These are phyloP conservation scores for Patella ulyssiponensis DNA, from an alignment of 2,888 invertebrate genomes.

Conservation along the genomic window DNA sequence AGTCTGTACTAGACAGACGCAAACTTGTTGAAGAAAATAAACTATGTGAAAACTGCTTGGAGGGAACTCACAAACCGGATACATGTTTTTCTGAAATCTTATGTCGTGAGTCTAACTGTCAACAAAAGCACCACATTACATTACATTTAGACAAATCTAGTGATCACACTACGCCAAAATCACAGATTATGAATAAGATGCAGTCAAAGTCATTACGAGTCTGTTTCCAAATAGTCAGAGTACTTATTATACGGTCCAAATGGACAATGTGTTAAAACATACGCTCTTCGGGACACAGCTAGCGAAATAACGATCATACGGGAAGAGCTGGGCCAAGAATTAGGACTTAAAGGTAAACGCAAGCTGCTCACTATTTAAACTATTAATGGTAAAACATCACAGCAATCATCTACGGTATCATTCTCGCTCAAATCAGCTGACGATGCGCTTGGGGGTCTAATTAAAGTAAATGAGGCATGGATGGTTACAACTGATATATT, in stretches of 20 bases:
- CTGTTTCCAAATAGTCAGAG: too few species aligned
- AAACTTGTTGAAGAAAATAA: neutral
- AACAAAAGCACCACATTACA: too few species aligned
- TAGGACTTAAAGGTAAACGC: neutral
- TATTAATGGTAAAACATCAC: neutral
- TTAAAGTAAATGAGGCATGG: constrained; percentile 11
- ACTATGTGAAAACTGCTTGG: neutral
- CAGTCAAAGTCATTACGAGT: too few species aligned
- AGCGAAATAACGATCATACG: neutral
- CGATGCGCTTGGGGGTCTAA: neutral
- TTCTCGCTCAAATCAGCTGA: neutral
- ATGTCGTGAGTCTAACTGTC: too few species aligned
- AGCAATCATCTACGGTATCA: neutral
- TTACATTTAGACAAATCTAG: too few species aligned
- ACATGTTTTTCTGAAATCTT: too few species aligned
- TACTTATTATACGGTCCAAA: neutral
- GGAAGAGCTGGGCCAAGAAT: neutral
- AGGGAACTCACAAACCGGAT: too few species aligned
- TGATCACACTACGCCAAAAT: too few species aligned
- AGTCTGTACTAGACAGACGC: neutral
- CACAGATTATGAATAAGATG: too few species aligned
- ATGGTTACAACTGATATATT: neutral
- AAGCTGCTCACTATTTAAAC: neutral
- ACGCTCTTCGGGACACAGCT: neutral
- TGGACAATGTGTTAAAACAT: neutral